Evolutionary conservation across 2,113 vertebrate genomes (phyloP).

Genomic region (Pongo abelii): DNA sequence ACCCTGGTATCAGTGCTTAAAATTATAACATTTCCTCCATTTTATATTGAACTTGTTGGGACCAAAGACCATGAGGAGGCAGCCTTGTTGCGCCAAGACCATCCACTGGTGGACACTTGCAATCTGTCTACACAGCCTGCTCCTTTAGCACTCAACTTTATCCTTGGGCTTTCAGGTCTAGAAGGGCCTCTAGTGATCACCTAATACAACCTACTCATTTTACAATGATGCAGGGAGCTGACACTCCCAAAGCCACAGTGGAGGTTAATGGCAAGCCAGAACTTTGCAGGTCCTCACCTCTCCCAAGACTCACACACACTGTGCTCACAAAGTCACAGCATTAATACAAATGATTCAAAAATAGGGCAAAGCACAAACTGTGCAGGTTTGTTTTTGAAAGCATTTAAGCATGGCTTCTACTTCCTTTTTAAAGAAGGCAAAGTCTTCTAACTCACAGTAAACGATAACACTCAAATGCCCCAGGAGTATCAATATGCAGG

Average conservation of each 20-base stretch:
- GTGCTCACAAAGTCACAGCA: neutral
- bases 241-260: neutral
- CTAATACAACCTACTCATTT: neutral
- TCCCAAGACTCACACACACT: neutral
- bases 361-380: neutral
- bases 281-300: neutral
- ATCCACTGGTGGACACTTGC: neutral
- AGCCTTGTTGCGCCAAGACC: neutral
- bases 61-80: neutral
- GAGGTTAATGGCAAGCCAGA: neutral
- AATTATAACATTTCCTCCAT: neutral
- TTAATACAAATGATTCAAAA: neutral
- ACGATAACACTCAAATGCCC: neutral
- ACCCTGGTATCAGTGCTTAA: neutral
- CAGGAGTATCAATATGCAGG: neutral
- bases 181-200: neutral
- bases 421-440: neutral
- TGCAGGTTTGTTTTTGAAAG: neutral
- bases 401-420: neutral
- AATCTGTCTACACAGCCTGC: neutral
- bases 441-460: neutral
- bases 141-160: neutral
- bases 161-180: neutral
- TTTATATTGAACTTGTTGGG: neutral
- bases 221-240: neutral